These are phyloP conservation scores for Calyptommatus sinebrachiatus DNA, from an alignment of 2,113 vertebrate genomes.

Conservation along the genomic window DNA sequence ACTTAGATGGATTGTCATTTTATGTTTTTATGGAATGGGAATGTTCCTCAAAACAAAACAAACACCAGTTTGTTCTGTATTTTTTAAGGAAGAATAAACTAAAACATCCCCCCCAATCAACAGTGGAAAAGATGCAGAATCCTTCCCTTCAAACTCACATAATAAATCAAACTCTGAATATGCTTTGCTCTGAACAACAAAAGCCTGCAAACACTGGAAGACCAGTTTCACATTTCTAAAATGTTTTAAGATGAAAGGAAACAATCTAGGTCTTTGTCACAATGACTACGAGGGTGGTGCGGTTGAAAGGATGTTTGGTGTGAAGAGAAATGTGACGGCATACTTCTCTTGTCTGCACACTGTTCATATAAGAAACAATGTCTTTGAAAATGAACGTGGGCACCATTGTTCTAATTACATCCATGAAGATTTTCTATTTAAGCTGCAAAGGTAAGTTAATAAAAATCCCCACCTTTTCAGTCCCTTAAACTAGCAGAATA, in stretches of 20 bases:
- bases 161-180: not conserved
- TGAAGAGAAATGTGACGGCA: not conserved
- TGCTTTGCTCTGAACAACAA: not conserved
- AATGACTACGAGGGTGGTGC: not conserved
- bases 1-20: too few species aligned
- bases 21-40: too few species aligned
- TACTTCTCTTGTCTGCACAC: constrained; percentile 16
- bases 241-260: fast-evolving
- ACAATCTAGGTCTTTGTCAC: not conserved
- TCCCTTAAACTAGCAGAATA: not conserved
- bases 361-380: constrained; percentile 14
- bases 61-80: not conserved
- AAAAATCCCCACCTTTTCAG: fast-evolving
- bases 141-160: not conserved
- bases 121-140: not conserved
- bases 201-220: too few species aligned
- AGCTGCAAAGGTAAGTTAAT: constrained; percentile 58
- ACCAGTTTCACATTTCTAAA: too few species aligned
- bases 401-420: constrained; percentile 53
- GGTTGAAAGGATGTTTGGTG: not conserved
- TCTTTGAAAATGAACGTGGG: constrained; percentile 55
- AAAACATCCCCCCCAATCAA: not conserved
- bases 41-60: too few species aligned
- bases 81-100: not conserved
- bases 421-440: constrained; percentile 52